phyloP scores from a whole-genome alignment of 1,140 invertebrate species.

The Aporrectodea caliginosa region DNA sequence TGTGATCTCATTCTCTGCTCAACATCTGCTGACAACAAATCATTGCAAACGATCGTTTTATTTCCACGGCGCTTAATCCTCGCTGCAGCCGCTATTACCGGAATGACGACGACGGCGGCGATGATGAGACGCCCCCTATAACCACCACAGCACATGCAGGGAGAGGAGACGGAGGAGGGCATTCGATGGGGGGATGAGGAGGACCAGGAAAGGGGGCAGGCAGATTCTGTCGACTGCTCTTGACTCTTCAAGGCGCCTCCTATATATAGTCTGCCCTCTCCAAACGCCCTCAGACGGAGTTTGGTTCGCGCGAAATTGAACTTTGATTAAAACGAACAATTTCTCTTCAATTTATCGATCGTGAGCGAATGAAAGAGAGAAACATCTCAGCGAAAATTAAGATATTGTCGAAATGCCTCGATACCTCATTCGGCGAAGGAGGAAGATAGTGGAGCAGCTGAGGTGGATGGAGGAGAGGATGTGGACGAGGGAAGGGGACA shows the following conservation, averaged over 20 bases:
- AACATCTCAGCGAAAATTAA: not conserved
- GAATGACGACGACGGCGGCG: not conserved
- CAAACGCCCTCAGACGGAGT: not conserved
- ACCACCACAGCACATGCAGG: no score
- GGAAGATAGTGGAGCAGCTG: no score
- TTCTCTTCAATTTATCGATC: not conserved
- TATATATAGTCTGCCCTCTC: not conserved
- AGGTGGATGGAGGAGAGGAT: no score
- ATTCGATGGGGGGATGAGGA: not conserved
- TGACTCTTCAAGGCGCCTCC: no score
- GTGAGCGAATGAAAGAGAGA: not conserved
- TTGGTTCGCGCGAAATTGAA: not conserved
- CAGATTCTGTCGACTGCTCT: not conserved
- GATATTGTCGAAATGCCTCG: not conserved
- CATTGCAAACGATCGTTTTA: no score
- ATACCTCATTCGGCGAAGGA: not conserved
- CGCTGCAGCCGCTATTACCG: not conserved
- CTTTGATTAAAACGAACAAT: not conserved
- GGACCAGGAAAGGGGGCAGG: no score
- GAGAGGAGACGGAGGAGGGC: not conserved
- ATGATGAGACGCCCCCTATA: no score
- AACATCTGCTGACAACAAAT: no score
- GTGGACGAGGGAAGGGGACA: no score
- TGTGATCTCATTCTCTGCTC: no score
- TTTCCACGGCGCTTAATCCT: no score